Percentiles rank a stretch among this genome's conserved stretches.
Conservation (phyloP, 92 coral and sea anemone species). For the Montipora capitata region DNA sequence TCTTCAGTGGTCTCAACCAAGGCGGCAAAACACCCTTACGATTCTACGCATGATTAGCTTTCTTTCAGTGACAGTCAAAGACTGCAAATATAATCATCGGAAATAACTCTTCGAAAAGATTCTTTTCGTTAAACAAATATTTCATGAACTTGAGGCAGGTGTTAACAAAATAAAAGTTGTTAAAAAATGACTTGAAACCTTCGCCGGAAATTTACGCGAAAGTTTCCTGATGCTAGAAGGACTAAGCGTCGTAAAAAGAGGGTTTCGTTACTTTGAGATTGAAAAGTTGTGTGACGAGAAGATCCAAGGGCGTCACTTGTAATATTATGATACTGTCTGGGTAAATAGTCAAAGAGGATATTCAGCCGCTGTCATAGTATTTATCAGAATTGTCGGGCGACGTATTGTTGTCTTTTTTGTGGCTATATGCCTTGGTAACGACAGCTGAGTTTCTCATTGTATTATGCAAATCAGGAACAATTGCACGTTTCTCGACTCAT, state of each 20-base stretch:
- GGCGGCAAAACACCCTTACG: not conserved
- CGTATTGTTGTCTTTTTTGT: slow-evolving; percentile 4
- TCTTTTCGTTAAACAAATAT: not conserved
- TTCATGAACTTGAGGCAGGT: not conserved
- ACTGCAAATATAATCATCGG: not conserved
- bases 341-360: slow-evolving; percentile 1
- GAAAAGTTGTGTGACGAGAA: slow-evolving; percentile 4
- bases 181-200: not conserved
- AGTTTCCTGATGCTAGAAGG: not conserved
- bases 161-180: not conserved
- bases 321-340: slow-evolving; percentile 17
- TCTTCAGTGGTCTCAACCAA: not conserved
- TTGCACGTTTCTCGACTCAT: not conserved
- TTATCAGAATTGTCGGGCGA: slow-evolving; percentile 3
- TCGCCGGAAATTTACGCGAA: not conserved
- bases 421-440: not conserved
- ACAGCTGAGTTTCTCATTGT: not conserved
- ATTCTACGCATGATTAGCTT: slow-evolving; percentile 22
- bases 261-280: too few species aligned
- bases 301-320: not conserved
- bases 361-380: not conserved
- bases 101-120: not conserved
- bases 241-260: too few species aligned
- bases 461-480: not conserved
- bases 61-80: not conserved